These are phyloP conservation scores for Neuroterus valhalla DNA, from an alignment of 1,140 invertebrate genomes.

Conservation along the genomic window DNA sequence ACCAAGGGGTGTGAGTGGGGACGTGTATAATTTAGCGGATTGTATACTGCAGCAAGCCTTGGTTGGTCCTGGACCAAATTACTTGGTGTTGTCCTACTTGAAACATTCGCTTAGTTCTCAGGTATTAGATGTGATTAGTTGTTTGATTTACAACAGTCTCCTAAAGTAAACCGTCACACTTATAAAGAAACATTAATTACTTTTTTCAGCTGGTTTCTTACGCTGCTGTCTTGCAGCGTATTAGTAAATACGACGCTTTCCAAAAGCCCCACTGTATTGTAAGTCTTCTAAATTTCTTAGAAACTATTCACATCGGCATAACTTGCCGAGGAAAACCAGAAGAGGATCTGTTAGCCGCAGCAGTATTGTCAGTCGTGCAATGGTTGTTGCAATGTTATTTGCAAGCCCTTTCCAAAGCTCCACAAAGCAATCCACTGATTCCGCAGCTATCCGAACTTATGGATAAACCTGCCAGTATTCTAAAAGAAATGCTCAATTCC, in stretches of 20 bases:
- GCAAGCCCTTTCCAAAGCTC: constrained; percentile 76
- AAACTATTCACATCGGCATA: constrained; percentile 84
- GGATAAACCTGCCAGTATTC: constrained; percentile 81
- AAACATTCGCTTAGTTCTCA: constrained; percentile 93
- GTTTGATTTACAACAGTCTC: not conserved
- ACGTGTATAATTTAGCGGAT: constrained; percentile 93
- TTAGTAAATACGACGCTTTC: constrained; percentile 92
- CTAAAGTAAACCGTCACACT: not conserved
- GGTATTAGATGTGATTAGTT: constrained; percentile 61
- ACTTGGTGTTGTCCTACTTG: constrained; percentile 92
- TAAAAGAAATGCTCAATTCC: constrained; percentile 83
- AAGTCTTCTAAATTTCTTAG: constrained; percentile 89
- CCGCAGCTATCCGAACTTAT: constrained; percentile 79
- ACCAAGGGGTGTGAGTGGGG: constrained; percentile 90
- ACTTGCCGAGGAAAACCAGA: constrained; percentile 86
- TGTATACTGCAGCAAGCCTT: constrained; percentile 94
- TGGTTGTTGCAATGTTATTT: constrained; percentile 90
- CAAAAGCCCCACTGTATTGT: constrained; percentile 92
- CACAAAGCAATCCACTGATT: constrained; percentile 71
- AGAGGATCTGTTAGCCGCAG: constrained; percentile 84
- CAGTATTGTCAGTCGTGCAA: constrained; percentile 84
- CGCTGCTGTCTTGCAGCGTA: constrained; percentile 89
- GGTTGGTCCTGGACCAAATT: constrained; percentile 93
- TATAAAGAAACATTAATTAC: constrained; percentile 28
- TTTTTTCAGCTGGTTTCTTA: constrained; percentile 86